Evolutionary conservation across 1,140 invertebrate genomes (phyloP).

Genomic region (Megalonaias nervosa): DNA sequence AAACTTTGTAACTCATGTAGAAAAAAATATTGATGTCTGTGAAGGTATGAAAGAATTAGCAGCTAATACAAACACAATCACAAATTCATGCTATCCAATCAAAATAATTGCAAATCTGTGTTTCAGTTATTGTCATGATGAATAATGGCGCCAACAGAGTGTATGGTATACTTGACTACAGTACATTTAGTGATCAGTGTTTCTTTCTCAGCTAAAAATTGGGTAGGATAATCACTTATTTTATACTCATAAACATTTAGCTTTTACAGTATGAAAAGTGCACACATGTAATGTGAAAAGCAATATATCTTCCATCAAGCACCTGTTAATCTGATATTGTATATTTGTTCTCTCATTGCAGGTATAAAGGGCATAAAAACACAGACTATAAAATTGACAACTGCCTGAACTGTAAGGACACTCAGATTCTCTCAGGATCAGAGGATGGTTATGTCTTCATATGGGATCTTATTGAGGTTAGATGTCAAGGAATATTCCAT

Average conservation of each 20-base stretch:
- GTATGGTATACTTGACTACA: too few relatives aligned
- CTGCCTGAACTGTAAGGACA: constrained; percentile 86
- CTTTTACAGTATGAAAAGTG: background rate
- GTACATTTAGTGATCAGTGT: background rate
- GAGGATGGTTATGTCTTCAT: constrained; percentile 87
- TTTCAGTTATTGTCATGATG: too few relatives aligned
- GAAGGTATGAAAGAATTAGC: too few relatives aligned
- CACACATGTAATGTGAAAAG: background rate
- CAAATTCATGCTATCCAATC: too few relatives aligned
- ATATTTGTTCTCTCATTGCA: constrained; percentile 58
- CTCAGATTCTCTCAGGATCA: constrained; percentile 89
- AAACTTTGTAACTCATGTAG: too few relatives aligned
- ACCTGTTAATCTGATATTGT: background rate
- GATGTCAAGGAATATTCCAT: too few relatives aligned
- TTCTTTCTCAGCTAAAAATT: background rate
- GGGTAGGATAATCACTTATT: background rate
- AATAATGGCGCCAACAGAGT: too few relatives aligned
- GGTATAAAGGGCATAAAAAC: constrained; percentile 85
- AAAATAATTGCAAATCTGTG: too few relatives aligned
- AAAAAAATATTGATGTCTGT: too few relatives aligned
- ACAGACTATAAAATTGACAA: constrained; percentile 90
- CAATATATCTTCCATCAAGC: background rate
- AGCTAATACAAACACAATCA: too few relatives aligned
- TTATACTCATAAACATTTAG: background rate
- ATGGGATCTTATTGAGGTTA: constrained; percentile 87